phyloP scores from a whole-genome alignment of 2,888 invertebrate genomes.

The Tanytarsus gracilentus region DNA sequence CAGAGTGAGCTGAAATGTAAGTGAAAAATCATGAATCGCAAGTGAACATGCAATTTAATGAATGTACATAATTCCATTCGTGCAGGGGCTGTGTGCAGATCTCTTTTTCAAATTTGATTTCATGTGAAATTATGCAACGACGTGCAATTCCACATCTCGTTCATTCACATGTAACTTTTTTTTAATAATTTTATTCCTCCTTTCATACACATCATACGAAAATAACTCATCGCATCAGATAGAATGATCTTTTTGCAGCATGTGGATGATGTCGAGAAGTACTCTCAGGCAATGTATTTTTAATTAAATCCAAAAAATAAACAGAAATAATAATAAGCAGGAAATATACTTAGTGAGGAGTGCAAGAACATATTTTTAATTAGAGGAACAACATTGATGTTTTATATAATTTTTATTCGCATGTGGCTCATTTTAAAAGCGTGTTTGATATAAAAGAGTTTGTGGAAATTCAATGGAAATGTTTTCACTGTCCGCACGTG shows the following conservation, averaged over 20 bases:
- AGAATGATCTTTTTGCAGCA: background rate
- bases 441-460: too few relatives aligned
- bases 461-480: too few relatives aligned
- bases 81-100: background rate
- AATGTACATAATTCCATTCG: constrained; percentile 1
- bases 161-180: background rate
- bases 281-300: background rate
- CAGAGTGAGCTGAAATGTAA: too few relatives aligned
- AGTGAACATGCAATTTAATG: constrained; percentile 3
- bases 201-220: too few relatives aligned
- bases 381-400: too few relatives aligned
- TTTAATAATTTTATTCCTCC: too few relatives aligned
- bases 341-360: background rate
- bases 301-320: constrained; percentile 3
- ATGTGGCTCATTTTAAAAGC: too few relatives aligned
- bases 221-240: too few relatives aligned
- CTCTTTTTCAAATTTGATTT: background rate
- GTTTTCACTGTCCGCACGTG: too few relatives aligned
- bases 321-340: too few relatives aligned
- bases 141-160: too few relatives aligned
- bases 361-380: background rate
- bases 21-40: constrained; percentile 3
- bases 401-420: background rate
- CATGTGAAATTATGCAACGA: too few relatives aligned
- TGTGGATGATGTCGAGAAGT: background rate